Evolutionary conservation across 2,888 invertebrate genomes (phyloP), one percentile per base, ranked within the genome.

Genomic region (Eupeodes latifasciatus): DNA sequence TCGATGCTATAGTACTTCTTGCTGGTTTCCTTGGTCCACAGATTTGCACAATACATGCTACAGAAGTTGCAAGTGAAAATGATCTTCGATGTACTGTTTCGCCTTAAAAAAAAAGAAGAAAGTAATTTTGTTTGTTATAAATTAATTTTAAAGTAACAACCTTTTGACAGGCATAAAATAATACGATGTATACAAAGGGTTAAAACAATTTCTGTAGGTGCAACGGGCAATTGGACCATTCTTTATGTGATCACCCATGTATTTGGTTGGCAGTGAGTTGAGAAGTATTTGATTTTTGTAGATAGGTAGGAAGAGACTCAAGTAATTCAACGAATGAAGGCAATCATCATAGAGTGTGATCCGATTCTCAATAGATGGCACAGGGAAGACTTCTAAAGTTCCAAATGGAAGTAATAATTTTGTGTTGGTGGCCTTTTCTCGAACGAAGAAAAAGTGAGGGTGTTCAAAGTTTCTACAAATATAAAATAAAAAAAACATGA

Each of bases 91-190:
- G 91, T 91, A 81, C 93, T 93, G 86, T 92, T 92, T 36, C 91
- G 91, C 75, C 93, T 93, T 0, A 77, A 81, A 4, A 36, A 19
- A 69, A 11, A 53, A 40, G 36, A 40, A 55, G 10, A 66, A 64
- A 16, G 3, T 59, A 27, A 57, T 6, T 27, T 6, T 34, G 11
- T 3, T 7, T 19, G 19, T 55, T 5, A 2, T 57, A 40, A 4
- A 36, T 36, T 59, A 2, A 36, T 0, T 36, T 59, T 7, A 5
- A 34, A 36, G 27, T 27, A 14, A 14, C 14, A 6, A 93, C 93
- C 93, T 92, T 79, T 93, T 93, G 36, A 93, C 92, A 14, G 93
- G 91, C 91, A 93, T 91, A 86, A 93, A 92, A 90, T 93, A 93
- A 87, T 93, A 93, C 12, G 93, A 91, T 12, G 93, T 92, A 85